A percentile compares a stretch with the other conserved stretches of the same genome.
These are phyloP conservation scores for Drosophila nannoptera DNA, from an alignment of 1,140 invertebrate species.

Conservation along the genomic window DNA sequence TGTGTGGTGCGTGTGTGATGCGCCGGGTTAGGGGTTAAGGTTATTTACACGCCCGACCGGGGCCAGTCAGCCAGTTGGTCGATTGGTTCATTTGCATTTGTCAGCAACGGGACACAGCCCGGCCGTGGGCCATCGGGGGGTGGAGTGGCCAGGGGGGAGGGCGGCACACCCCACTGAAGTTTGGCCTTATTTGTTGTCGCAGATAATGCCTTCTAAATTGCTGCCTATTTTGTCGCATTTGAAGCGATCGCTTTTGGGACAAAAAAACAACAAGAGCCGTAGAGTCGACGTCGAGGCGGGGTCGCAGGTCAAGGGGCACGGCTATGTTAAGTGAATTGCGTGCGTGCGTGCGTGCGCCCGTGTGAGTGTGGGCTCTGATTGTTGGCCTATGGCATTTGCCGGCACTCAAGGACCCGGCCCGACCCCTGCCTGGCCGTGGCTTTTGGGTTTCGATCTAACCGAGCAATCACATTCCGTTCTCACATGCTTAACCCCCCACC, in stretches of 20 bases:
- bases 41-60: conserved; percentile 49
- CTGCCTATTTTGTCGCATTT: conserved; percentile 67
- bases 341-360: not conserved
- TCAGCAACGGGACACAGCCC: conserved; percentile 47
- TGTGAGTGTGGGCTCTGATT: conserved; percentile 47
- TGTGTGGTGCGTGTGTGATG: not conserved
- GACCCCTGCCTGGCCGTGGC: not conserved
- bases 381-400: conserved; percentile 42
- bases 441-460: conserved; percentile 6
- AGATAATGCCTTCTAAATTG: conserved; percentile 64
- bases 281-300: not conserved
- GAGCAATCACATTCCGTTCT: conserved; percentile 10
- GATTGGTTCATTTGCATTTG: conserved; percentile 70
- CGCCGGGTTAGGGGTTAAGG: conserved; percentile 43
- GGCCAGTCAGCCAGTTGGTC: conserved; percentile 31
- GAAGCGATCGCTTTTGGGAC: conserved; percentile 64
- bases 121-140: not conserved
- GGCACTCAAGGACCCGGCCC: not conserved
- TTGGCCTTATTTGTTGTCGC: conserved; percentile 14
- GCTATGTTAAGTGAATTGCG: conserved; percentile 6
- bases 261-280: conserved; percentile 37
- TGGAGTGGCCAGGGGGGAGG: conserved; percentile 5
- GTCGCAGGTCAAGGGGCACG: conserved; percentile 23
- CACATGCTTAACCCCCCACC: not conserved
- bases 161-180: not conserved